Evolutionary conservation across 1,140 invertebrate genomes (phyloP).

Genomic region (Augochlora pura): DNA sequence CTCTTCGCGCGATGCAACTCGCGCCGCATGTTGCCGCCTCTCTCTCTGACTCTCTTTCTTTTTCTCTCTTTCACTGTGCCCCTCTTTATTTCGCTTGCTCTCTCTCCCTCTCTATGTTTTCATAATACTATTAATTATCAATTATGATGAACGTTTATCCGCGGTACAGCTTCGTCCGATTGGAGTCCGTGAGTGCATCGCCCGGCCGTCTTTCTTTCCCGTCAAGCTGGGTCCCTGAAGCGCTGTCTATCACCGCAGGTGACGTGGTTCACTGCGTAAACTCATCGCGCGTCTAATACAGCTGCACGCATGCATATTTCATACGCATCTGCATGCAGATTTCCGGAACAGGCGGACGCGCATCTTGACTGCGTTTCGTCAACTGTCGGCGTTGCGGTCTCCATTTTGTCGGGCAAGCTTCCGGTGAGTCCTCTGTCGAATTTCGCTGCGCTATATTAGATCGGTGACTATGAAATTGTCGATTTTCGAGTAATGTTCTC

Average conservation of each 20-base stretch:
- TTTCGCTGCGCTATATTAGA: too few relatives aligned
- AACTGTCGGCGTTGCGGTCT: neutral
- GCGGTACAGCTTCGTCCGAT: neutral
- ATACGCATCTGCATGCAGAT: neutral
- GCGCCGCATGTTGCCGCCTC: neutral
- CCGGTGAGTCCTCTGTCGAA: neutral
- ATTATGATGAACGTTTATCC: constrained; percentile 50
- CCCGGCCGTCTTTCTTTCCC: constrained; percentile 34
- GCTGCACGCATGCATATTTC: neutral
- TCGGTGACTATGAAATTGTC: too few relatives aligned
- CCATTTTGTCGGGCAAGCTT: neutral
- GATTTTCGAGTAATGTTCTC: too few relatives aligned
- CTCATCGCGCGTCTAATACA: constrained; percentile 25
- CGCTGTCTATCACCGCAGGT: constrained; percentile 46
- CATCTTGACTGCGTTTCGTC: neutral
- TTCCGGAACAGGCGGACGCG: neutral
- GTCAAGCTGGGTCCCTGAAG: constrained; percentile 40
- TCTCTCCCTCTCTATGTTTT: constrained; percentile 20
- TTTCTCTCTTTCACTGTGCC: too few relatives aligned
- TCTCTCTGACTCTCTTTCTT: too few relatives aligned
- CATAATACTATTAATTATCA: constrained; percentile 58
- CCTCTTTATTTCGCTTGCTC: too few relatives aligned
- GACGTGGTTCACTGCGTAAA: constrained; percentile 44
- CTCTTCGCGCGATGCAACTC: neutral
- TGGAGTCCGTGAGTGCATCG: neutral